phyloP scores from a whole-genome alignment of 2,113 vertebrate genomes.

The Cavia porcellus region DNA sequence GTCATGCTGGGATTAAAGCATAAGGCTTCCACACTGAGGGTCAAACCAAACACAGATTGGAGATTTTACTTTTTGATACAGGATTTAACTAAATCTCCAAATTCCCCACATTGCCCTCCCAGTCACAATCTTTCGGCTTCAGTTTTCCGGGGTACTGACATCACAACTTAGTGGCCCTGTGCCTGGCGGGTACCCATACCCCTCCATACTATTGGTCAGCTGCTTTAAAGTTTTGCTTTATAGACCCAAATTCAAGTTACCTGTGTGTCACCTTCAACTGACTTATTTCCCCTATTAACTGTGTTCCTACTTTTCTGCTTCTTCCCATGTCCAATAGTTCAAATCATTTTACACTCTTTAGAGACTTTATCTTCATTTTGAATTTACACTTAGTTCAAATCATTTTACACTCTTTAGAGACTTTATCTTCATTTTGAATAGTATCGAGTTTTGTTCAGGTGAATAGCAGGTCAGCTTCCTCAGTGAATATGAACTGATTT shows the following conservation, averaged over 20 bases:
- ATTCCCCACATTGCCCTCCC: neutral
- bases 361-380: neutral
- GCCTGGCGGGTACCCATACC: rapidly evolving
- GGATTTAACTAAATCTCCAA: neutral
- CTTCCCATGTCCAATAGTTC: neutral
- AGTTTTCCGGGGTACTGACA: neutral
- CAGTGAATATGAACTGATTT: neutral
- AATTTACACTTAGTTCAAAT: neutral
- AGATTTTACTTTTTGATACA: neutral
- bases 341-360: neutral
- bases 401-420: neutral
- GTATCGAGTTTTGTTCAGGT: neutral
- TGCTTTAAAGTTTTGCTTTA: neutral
- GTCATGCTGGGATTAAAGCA: neutral
- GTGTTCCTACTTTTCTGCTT: neutral
- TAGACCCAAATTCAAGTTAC: neutral
- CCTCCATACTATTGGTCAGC: neutral
- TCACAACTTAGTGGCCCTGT: neutral
- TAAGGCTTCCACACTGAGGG: neutral
- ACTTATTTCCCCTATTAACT: neutral
- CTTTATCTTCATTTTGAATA: neutral
- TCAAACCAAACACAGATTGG: neutral
- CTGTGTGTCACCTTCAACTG: neutral
- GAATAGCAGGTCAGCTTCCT: neutral
- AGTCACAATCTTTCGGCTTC: neutral